Conservation (phyloP, 1,140 invertebrate species). For the Chironomus tepperi region DNA sequence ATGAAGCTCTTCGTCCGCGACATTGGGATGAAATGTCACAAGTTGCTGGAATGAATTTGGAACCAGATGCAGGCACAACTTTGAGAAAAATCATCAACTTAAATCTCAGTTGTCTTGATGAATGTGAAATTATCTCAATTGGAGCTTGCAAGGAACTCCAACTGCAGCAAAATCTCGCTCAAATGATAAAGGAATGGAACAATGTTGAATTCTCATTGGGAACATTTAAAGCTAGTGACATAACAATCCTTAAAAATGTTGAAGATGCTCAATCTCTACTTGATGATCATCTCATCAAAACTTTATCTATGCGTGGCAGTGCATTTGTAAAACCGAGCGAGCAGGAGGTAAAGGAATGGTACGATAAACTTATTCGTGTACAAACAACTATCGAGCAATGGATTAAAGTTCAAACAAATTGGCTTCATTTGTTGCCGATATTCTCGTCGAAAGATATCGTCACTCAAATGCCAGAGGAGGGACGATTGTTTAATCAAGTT, state of each 20-base stretch:
- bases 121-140: conserved; percentile 81
- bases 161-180: conserved; percentile 65
- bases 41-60: conserved; percentile 70
- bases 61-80: conserved; percentile 74
- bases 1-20: conserved; percentile 71
- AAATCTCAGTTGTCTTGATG: conserved; percentile 62
- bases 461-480: conserved; percentile 88
- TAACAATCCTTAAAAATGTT: conserved; percentile 65
- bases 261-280: conserved; percentile 80
- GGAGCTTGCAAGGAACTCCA: conserved; percentile 80
- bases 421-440: conserved; percentile 87
- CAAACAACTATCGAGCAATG: conserved; percentile 78
- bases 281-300: conserved; percentile 84
- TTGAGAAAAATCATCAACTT: conserved; percentile 73
- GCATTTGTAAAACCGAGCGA: conserved; percentile 87
- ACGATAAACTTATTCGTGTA: conserved; percentile 65
- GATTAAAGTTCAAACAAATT: conserved; percentile 80
- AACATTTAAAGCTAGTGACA: conserved; percentile 69
- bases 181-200: conserved; percentile 82
- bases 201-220: conserved; percentile 61
- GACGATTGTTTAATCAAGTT: conserved; percentile 63
- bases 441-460: conserved; percentile 91
- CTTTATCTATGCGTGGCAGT: conserved; percentile 80
- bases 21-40: conserved; percentile 89
- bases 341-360: conserved; percentile 70